Base-by-base conservation (phyloP, 2,888 invertebrate genomes). In the Scaptomyza cyrtandrae region DNA sequence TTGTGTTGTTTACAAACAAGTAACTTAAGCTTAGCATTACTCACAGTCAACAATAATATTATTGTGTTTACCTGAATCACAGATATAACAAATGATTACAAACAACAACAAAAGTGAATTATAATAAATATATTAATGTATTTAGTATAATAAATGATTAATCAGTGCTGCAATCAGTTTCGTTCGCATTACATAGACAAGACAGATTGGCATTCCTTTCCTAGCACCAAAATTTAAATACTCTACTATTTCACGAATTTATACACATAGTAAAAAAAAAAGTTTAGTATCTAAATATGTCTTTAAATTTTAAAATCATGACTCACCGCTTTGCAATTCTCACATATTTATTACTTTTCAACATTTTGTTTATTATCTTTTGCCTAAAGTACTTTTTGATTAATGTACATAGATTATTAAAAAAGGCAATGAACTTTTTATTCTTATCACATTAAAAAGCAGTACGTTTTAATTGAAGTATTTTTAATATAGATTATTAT, bases 1-100 rank as follows among this genome's bases (percentile, higher is more conserved):
- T 59, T 33, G 19, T 14, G 63, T 60, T 77, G 70, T 77, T 85
- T 77, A 77, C 71, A 60, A 75, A 66, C 62, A 67, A 53, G 48
- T 29, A 55, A 50, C 52, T 39, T 29, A 29, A 53, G 53, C 52
- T 49, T 6, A 7, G 27, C 24, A 59, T 61, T 62, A 43, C 49
- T 39, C 35, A 53, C 3, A 29, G 53, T 54, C 48, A 50, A 45
- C 41, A 60, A 70, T 66, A 75, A 57, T 66, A 60, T 53, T 56
- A 45, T 19, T 53, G 48, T 66, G 35, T 54, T 44, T n/a, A 16
- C 37, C 54, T 45, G 13, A 55, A 49, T 57, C 56, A 60, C 44
- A 27, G 29, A 44, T 46, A 46, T 46, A 58, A 59, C 10, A 16
- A 10, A 16, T 41, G 10, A 41, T 41, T 16, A 16, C 16, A 41